Evolutionary conservation across 2,888 invertebrate genomes (phyloP).

Genomic region (Tromatobia lineatoria): DNA sequence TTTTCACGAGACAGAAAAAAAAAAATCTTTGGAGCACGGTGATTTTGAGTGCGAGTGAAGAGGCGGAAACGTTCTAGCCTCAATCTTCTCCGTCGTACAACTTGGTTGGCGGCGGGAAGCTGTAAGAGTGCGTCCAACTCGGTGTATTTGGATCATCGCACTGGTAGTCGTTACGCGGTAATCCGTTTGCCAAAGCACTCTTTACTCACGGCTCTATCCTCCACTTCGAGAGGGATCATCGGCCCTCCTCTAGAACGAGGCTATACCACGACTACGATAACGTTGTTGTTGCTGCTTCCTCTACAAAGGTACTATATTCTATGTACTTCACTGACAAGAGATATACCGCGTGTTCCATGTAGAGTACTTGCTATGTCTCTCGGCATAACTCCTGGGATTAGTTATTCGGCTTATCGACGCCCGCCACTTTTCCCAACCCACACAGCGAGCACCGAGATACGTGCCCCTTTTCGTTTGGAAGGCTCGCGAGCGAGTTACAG

Average conservation of each 20-base stretch:
- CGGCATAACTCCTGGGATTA: constrained; percentile 64
- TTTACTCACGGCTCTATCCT: constrained; percentile 53
- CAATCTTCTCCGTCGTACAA: constrained; percentile 56
- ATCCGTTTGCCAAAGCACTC: constrained; percentile 70
- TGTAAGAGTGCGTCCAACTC: constrained; percentile 73
- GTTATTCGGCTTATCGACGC: constrained; percentile 69
- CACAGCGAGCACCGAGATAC: constrained; percentile 20
- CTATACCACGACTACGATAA: constrained; percentile 37
- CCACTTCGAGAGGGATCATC: constrained; percentile 62
- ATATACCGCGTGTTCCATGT: constrained; percentile 30
- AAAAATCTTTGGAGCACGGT: neutral
- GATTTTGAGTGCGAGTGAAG: neutral
- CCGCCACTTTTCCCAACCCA: constrained; percentile 61
- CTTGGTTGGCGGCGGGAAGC: constrained; percentile 63
- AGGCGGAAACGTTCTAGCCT: constrained; percentile 36
- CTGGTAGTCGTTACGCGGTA: constrained; percentile 61
- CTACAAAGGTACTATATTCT: constrained; percentile 49
- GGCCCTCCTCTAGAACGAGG: constrained; percentile 38
- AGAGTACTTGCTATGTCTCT: constrained; percentile 19
- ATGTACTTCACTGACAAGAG: constrained; percentile 31
- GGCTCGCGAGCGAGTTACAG: constrained; percentile 46
- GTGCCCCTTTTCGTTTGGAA: constrained; percentile 39
- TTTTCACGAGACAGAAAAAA: neutral
- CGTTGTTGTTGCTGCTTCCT: constrained; percentile 21
- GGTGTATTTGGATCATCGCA: constrained; percentile 66